These are phyloP conservation scores for Lagopus leucura DNA, from an alignment of 2,113 vertebrate genomes.

Conservation along the genomic window DNA sequence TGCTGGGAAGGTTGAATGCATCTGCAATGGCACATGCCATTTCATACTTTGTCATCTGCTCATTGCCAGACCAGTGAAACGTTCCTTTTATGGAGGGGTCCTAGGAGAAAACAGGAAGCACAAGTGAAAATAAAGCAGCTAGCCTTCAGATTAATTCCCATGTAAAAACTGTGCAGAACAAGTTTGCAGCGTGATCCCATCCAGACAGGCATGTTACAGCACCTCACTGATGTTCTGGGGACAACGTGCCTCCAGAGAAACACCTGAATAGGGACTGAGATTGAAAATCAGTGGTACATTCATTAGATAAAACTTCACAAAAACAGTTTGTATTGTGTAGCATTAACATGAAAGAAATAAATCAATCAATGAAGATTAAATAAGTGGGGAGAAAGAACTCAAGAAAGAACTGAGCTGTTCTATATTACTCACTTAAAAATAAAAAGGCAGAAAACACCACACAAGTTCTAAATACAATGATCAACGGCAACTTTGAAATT, in stretches of 20 bases:
- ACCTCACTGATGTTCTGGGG: background rate
- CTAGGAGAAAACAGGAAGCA: constrained; percentile 65
- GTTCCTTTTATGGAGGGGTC: constrained; percentile 89
- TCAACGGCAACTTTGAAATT: background rate
- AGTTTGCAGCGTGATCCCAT: background rate
- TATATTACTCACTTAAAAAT: background rate
- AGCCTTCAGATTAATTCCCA: background rate
- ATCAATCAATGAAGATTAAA: background rate
- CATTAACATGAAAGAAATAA: background rate
- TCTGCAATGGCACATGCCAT: constrained; percentile 93
- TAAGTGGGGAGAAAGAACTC: background rate
- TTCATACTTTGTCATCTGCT: constrained; percentile 98
- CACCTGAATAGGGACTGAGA: accelerated
- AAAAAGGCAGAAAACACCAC: background rate
- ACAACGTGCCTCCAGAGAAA: accelerated
- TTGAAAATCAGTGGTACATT: background rate
- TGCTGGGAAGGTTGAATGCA: constrained; percentile 91
- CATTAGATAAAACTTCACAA: background rate
- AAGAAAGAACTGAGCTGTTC: background rate
- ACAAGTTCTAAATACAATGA: background rate
- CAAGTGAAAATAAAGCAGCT: background rate
- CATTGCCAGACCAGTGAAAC: constrained; percentile 94
- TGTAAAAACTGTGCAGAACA: background rate
- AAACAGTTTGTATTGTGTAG: background rate
- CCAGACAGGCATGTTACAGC: background rate